phyloP scores from a whole-genome alignment of 2,888 invertebrate genomes.

The Mythimna impura region DNA sequence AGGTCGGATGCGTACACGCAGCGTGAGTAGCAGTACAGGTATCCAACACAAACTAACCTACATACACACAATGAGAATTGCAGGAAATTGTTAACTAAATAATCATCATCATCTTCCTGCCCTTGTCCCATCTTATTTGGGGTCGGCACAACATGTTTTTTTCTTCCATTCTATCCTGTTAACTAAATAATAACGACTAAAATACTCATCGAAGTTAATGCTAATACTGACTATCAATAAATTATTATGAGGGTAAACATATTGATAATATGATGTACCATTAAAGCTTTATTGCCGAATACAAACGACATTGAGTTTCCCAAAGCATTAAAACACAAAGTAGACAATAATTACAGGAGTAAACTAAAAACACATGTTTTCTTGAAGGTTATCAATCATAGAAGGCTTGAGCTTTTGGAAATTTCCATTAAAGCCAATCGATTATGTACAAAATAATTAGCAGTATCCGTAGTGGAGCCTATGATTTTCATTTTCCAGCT shows the following conservation, averaged over 20 bases:
- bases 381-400: neutral
- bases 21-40: slow-evolving; percentile 39
- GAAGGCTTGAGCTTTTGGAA: neutral
- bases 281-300: slow-evolving; percentile 36
- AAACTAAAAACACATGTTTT: slow-evolving; percentile 8
- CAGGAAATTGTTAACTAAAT: slow-evolving; percentile 5
- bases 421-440: neutral
- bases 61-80: slow-evolving; percentile 10
- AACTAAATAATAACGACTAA: neutral
- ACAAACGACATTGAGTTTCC: slow-evolving; percentile 37
- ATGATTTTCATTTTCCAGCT: neutral
- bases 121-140: too few relatives aligned
- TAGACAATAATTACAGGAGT: slow-evolving; percentile 19
- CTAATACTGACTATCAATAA: slow-evolving; percentile 5
- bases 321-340: slow-evolving; percentile 18
- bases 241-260: slow-evolving; percentile 22
- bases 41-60: slow-evolving; percentile 24
- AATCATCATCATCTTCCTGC: too few relatives aligned
- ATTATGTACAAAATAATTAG: neutral
- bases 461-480: neutral
- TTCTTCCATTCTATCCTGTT: too few relatives aligned
- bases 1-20: slow-evolving; percentile 56
- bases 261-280: slow-evolving; percentile 14
- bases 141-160: too few relatives aligned
- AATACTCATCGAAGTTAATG: neutral